Percentiles rank a stretch among this genome's conserved stretches.
Conservation (phyloP, 2,113 vertebrate genomes). For the Tragulus kanchil region DNA sequence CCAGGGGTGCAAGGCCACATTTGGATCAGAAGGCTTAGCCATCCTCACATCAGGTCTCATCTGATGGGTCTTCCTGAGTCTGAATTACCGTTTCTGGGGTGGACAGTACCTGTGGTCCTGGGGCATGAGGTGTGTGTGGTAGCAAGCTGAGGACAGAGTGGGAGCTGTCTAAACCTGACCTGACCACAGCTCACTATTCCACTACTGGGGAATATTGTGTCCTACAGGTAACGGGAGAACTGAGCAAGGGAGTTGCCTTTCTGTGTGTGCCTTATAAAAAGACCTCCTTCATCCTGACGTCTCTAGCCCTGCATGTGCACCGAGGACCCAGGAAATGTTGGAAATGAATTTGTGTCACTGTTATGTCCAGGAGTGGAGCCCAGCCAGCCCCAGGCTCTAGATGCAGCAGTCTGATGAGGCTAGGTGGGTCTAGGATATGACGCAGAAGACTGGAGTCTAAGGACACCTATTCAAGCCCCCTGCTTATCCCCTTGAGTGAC, state of each 20-base stretch:
- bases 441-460: not conserved
- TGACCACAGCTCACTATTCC: not conserved
- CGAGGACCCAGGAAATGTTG: not conserved
- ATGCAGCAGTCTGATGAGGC: not conserved
- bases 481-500: not conserved
- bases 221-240: not conserved
- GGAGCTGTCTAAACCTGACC: not conserved
- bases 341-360: not conserved
- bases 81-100: not conserved
- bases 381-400: not conserved
- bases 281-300: not conserved
- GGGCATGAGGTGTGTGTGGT: not conserved
- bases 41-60: too few species aligned
- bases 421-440: not conserved
- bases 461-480: not conserved
- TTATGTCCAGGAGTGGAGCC: not conserved
- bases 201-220: not conserved
- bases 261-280: not conserved
- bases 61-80: not conserved
- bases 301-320: not conserved
- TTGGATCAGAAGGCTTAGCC: not conserved
- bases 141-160: not conserved
- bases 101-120: not conserved
- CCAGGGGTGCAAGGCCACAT: not conserved
- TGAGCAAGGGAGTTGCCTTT: not conserved